Conservation (phyloP, 2,113 vertebrate species). For the Talpa occidentalis region DNA sequence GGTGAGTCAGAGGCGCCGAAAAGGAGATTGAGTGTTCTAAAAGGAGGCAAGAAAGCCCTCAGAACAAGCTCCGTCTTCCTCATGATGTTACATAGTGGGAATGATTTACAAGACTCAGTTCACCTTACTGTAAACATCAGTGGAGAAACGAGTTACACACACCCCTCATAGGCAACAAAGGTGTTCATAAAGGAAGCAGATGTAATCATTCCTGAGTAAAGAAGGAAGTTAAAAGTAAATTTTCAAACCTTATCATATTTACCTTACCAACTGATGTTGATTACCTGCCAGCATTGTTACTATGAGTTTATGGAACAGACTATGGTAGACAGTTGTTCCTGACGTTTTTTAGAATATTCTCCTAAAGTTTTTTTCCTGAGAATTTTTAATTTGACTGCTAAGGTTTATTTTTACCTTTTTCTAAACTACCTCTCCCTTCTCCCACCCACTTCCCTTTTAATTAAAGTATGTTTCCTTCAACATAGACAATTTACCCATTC, state of each 20-base stretch:
- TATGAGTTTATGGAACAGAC: background rate
- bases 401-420: background rate
- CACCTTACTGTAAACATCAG: background rate
- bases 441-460: background rate
- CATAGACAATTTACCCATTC: background rate
- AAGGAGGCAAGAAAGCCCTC: background rate
- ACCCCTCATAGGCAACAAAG: background rate
- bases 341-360: background rate
- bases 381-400: background rate
- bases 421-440: background rate
- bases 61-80: background rate
- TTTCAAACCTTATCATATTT: slow-evolving; percentile 2
- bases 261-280: background rate
- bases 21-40: background rate
- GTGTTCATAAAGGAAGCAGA: background rate
- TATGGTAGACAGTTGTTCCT: background rate
- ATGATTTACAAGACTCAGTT: background rate
- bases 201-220: slow-evolving; percentile 25
- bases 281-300: background rate
- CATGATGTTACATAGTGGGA: background rate
- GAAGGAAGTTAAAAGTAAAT: slow-evolving; percentile 43
- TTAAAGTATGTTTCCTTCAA: background rate
- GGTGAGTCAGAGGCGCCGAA: background rate
- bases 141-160: background rate
- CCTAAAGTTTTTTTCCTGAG: background rate